Evolutionary conservation across 1,140 invertebrate species (phyloP).

Genomic region (Euborellia annulipes): DNA sequence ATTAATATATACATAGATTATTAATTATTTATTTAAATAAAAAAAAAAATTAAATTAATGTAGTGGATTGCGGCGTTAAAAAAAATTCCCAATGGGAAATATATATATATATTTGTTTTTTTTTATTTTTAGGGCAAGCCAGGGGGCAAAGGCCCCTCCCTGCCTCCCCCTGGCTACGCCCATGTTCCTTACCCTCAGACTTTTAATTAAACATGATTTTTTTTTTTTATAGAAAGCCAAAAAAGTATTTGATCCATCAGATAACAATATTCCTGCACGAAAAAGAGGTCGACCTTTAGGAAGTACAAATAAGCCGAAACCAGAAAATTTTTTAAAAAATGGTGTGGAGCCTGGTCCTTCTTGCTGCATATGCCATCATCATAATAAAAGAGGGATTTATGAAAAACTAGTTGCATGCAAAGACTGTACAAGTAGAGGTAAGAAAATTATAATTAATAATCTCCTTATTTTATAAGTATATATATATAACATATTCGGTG

Average conservation of each 20-base stretch:
- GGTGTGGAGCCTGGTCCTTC: not conserved
- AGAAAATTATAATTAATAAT: constrained; percentile 10
- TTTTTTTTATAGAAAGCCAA: constrained; percentile 37
- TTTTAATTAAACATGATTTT: not conserved
- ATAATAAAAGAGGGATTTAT: constrained; percentile 29
- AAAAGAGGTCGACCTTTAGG: constrained; percentile 39
- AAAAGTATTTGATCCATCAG: constrained; percentile 64
- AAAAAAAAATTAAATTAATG: too few relatives aligned
- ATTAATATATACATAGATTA: too few relatives aligned
- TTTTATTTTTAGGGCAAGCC: too few relatives aligned
- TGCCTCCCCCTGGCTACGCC: too few relatives aligned
- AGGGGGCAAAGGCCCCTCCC: too few relatives aligned
- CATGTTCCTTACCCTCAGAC: too few relatives aligned
- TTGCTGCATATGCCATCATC: constrained; percentile 11
- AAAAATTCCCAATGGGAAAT: too few relatives aligned
- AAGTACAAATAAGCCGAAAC: constrained; percentile 7
- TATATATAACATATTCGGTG: too few relatives aligned
- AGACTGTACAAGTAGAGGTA: constrained; percentile 66
- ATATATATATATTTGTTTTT: too few relatives aligned
- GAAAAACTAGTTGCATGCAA: constrained; percentile 57
- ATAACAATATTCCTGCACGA: constrained; percentile 48
- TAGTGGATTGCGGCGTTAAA: too few relatives aligned
- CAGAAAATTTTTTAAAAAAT: not conserved
- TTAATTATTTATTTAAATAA: too few relatives aligned
- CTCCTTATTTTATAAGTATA: too few relatives aligned